Percentiles rank a stretch among this genome's conserved stretches.
phyloP scores from a whole-genome alignment of 2,888 invertebrate genomes.

The Hypomecis punctinalis region DNA sequence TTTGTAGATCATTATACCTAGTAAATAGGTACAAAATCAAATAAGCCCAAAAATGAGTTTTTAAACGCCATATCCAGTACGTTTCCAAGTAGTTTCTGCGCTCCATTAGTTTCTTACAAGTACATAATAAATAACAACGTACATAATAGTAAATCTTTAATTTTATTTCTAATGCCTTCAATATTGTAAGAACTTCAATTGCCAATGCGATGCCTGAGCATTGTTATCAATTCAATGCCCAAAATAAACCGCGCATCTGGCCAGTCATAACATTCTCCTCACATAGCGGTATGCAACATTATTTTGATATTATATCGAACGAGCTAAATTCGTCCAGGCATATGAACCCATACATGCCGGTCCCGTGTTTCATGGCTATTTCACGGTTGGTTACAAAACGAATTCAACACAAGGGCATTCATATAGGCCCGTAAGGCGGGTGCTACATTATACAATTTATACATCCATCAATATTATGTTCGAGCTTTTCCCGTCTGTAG shows the following conservation, averaged over 20 bases:
- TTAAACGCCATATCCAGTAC: too few relatives aligned
- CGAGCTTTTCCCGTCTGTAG: too few relatives aligned
- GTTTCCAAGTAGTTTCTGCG: too few relatives aligned
- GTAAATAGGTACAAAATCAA: too few relatives aligned
- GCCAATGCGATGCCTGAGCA: background rate
- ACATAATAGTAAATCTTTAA: too few relatives aligned
- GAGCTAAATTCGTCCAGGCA: conserved; percentile 53
- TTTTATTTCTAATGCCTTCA: background rate
- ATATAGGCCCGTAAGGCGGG: conserved; percentile 8
- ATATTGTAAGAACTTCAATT: background rate
- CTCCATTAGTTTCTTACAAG: too few relatives aligned
- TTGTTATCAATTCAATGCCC: background rate
- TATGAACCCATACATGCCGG: conserved; percentile 49
- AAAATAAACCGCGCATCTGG: conserved; percentile 25
- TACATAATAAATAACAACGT: too few relatives aligned
- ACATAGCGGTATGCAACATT: conserved; percentile 26
- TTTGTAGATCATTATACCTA: too few relatives aligned
- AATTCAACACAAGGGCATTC: conserved; percentile 48
- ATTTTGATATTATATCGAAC: conserved; percentile 43
- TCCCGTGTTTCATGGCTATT: conserved; percentile 60
- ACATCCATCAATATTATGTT: too few relatives aligned
- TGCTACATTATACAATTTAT: background rate
- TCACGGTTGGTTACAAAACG: conserved; percentile 58
- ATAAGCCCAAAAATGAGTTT: too few relatives aligned
- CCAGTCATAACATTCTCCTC: conserved; percentile 21